A percentile compares a stretch with the other conserved stretches of the same genome.
Conservation (phyloP, 2,113 vertebrate species). For the Coregonus clupeaformis region DNA sequence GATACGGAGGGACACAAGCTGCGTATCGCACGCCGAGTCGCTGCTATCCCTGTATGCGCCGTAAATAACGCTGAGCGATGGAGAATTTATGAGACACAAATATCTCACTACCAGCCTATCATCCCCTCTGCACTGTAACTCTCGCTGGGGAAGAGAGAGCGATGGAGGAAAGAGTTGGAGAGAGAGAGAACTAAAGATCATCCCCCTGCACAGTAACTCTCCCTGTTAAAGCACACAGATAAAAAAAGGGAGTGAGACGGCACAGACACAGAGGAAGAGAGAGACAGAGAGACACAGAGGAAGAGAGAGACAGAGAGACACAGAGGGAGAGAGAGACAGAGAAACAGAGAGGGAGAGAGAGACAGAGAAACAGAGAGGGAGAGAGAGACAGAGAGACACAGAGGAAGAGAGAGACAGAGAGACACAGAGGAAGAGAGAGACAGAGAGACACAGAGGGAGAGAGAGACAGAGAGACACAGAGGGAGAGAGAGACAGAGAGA, state of each 20-base stretch:
- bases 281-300: slow-evolving; percentile 20
- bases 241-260: background rate
- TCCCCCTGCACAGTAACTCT: slow-evolving; percentile 27
- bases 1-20: slow-evolving; percentile 12
- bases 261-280: slow-evolving; percentile 1
- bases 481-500: no score
- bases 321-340: slow-evolving; percentile 18
- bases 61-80: slow-evolving; percentile 47
- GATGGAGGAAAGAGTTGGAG: background rate
- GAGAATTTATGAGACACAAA: slow-evolving; percentile 55
- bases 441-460: background rate
- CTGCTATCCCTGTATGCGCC: background rate
- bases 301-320: background rate
- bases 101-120: slow-evolving; percentile 45
- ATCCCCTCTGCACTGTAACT: slow-evolving; percentile 46
- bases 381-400: background rate
- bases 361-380: background rate
- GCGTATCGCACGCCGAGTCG: slow-evolving; percentile 4
- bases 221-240: background rate
- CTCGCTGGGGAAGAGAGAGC: slow-evolving; percentile 9
- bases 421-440: slow-evolving; percentile 5
- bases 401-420: background rate
- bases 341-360: background rate
- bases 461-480: no score
- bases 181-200: background rate